phyloP scores from a whole-genome alignment of 2,797 vertebrate genomes.

The Lithobates pipiens region DNA sequence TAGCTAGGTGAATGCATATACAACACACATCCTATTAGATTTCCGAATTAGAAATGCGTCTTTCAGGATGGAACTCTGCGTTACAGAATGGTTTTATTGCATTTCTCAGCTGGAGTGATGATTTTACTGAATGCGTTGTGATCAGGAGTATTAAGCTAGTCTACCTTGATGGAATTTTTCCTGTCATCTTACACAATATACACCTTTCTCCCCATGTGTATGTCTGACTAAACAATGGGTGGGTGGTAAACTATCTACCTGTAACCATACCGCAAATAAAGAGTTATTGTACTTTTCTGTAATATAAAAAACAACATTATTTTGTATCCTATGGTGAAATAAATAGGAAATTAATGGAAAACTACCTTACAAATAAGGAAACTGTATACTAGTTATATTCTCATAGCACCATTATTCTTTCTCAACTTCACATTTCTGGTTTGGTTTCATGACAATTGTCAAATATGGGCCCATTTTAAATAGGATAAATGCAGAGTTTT shows the following conservation, averaged over 20 bases:
- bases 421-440: not conserved
- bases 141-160: slow-evolving; percentile 12
- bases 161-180: slow-evolving; percentile 8
- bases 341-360: not conserved
- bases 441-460: not conserved
- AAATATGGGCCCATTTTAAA: no score
- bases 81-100: slow-evolving; percentile 44
- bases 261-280: not conserved
- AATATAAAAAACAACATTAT: not conserved
- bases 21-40: slow-evolving; percentile 1
- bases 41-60: slow-evolving; percentile 25
- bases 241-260: not conserved
- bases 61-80: slow-evolving; percentile 2
- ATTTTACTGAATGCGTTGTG: slow-evolving; percentile 25
- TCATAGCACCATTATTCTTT: not conserved
- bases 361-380: not conserved
- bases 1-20: not conserved
- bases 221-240: not conserved
- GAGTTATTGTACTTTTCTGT: not conserved
- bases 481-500: no score
- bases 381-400: not conserved
- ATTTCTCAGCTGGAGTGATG: slow-evolving; percentile 41
- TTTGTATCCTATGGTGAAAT: not conserved
- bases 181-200: slow-evolving; percentile 19
- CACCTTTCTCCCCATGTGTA: not conserved